Base-by-base conservation (phyloP, 2,113 vertebrate genomes). In the Rafetus swinhoei region DNA sequence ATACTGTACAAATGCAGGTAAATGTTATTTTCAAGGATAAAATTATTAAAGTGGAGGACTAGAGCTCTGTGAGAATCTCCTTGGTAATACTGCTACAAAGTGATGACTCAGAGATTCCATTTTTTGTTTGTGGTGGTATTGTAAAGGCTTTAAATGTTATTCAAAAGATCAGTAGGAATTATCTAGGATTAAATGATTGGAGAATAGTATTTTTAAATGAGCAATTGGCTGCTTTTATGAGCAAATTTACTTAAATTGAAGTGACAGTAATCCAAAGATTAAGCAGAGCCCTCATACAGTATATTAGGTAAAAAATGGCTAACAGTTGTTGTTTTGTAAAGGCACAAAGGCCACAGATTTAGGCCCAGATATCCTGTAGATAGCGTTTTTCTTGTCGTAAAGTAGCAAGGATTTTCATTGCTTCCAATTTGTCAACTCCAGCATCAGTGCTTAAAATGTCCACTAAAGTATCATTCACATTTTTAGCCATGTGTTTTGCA, bases 401-500 rank as follows among this genome's bases (percentile, higher is more conserved):
- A 2, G 24, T 69, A 2, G 99, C 99, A 89, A 99, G 65, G 0
- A 24, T 97, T 97, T 98, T 99, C 99, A 99, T 98, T 60, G 99
- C 98, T 82, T 99, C 99, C 83, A 99, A 97, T 86, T 97, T 98
- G 90, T 99, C 99, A 55, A 95, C 83, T 84, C 97, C 97, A 87
- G 98, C 97, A 96, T 99, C 98, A 2, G 59, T 69, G 90, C 97
- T 97, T 87, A 99, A 96, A 91, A 99, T 98, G 87, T 99, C 98
- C 59, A 98, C 92, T 93, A 99, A 87, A 2, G 98, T 90, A 90
- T 99, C 97, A 52, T 98, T 98, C 69, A 99, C 98, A n/a, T 98
- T 98, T 96, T 98, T 99, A 45, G 99, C 99, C 99, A 99, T 99
- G 96, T 99, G 99, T 97, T 99, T 99, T 16, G 99, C 99, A 96